Base-by-base conservation (phyloP, 2,888 invertebrate genomes). In the Clivina fossor region DNA sequence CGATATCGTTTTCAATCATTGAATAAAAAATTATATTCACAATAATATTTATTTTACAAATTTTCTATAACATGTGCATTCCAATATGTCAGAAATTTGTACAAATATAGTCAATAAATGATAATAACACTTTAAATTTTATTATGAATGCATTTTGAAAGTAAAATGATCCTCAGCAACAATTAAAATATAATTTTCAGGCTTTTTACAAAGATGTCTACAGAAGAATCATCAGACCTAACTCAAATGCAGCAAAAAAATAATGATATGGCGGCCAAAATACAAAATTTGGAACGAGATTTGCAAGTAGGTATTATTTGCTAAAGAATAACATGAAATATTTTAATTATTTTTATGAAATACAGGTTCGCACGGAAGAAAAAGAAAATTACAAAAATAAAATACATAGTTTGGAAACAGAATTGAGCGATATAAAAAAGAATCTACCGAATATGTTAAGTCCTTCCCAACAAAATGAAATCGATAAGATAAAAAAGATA, bases 291-390 rank as follows among this genome's bases (percentile, higher is more conserved):
- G 28, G 40, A 47, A 30, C 30, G 22, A 47, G 55, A 47, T 47
- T 19, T 55, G 20, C 37, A 55, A 47, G 47, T 51, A 41, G 5
- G 22, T 24, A n/a, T n/a, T n/a, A n/a, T n/a, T n/a, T n/a, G n/a
- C n/a, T 33, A 33, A 33, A n/a, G 4, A 33, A n/a, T 33, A n/a
- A n/a, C n/a, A n/a, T n/a, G n/a, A n/a, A n/a, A n/a, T n/a, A n/a
- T n/a, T n/a, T n/a, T n/a, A n/a, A n/a, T n/a, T n/a, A n/a, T n/a
- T n/a, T n/a, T n/a, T n/a, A n/a, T n/a, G n/a, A n/a, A n/a, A n/a
- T n/a, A n/a, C n/a, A 80, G 80, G 72, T 75, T n/a, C 74, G 77
- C 19, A 78, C 75, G 61, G 77, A 79, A 66, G 80, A 81, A 65
- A 74, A 79, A 19, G 79, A 80, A 50, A 71, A 78, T 1, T 68